Evolutionary conservation across 2,113 vertebrate genomes (phyloP).

Genomic region (Stigmatopora nigra): DNA sequence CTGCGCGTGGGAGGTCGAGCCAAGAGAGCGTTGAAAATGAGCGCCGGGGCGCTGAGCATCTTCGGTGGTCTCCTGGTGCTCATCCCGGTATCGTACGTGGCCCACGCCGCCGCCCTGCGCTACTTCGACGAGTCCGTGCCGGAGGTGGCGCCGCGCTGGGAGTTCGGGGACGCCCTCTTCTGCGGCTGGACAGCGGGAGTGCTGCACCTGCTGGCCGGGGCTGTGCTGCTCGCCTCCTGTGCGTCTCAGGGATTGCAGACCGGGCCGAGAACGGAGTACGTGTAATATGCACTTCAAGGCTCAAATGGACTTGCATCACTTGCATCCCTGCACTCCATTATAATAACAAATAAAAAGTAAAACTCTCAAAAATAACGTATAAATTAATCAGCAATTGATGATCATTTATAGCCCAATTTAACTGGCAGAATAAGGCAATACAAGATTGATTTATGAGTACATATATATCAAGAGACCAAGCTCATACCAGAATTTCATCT

Average conservation of each 20-base stretch:
- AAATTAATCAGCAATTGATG: no score
- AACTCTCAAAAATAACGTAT: no score
- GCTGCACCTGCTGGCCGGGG: conserved; percentile 63
- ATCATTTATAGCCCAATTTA: no score
- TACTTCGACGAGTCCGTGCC: conserved; percentile 62
- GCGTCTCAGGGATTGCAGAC: conserved; percentile 17
- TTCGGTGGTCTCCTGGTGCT: conserved; percentile 58
- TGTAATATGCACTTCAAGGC: not conserved
- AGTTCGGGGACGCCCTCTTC: conserved; percentile 69
- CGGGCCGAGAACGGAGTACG: conserved; percentile 1
- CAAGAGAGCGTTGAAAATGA: conserved; percentile 53
- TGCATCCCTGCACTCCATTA: no score
- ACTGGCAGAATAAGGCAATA: no score
- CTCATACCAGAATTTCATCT: not conserved
- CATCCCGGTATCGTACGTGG: conserved; percentile 61
- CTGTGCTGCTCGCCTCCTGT: conserved; percentile 61
- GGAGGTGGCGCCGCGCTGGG: conserved; percentile 62
- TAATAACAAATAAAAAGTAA: no score
- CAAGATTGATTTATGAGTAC: not conserved
- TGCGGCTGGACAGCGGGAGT: conserved; percentile 67
- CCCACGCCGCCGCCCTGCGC: conserved; percentile 52
- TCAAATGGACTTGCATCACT: no score
- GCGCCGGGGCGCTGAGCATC: conserved; percentile 52
- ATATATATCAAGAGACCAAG: not conserved
- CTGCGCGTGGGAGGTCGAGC: conserved; percentile 44